A percentile compares a stretch with the other conserved stretches of the same genome.
These are phyloP conservation scores for Eonycteris spelaea DNA, from an alignment of 2,113 vertebrate species.

Conservation along the genomic window DNA sequence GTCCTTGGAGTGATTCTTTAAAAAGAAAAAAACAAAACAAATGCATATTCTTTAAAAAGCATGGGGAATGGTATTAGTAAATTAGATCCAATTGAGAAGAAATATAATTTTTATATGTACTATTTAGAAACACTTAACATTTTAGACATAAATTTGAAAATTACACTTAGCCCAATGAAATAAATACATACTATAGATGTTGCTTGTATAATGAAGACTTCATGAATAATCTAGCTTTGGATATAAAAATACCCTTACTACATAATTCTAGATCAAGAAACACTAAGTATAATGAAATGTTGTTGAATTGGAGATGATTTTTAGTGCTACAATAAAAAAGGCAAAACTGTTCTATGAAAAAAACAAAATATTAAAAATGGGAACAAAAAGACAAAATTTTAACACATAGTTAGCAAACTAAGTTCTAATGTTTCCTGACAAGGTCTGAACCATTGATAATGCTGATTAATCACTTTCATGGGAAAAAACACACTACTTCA, in stretches of 20 bases:
- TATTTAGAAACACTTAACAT: background rate
- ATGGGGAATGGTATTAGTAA: background rate
- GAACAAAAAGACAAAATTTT: slow-evolving; percentile 15
- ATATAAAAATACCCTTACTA: background rate
- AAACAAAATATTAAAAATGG: slow-evolving; percentile 6
- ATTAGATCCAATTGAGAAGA: background rate
- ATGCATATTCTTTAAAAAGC: background rate
- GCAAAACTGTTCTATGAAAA: background rate
- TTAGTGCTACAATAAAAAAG: slow-evolving; percentile 24
- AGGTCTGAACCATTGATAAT: background rate
- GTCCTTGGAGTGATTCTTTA: background rate
- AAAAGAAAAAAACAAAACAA: background rate
- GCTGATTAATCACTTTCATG: background rate
- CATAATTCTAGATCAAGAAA: background rate
- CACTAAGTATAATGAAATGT: background rate
- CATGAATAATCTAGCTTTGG: background rate
- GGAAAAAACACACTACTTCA: background rate
- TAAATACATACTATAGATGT: background rate
- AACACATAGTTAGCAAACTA: background rate
- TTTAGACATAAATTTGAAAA: background rate
- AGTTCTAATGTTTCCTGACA: background rate
- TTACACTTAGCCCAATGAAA: background rate
- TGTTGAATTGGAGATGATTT: background rate
- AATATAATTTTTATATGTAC: background rate
- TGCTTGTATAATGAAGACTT: background rate